These are phyloP conservation scores for Idris sp. DNA, from an alignment of 1,140 invertebrate genomes.

Conservation along the genomic window DNA sequence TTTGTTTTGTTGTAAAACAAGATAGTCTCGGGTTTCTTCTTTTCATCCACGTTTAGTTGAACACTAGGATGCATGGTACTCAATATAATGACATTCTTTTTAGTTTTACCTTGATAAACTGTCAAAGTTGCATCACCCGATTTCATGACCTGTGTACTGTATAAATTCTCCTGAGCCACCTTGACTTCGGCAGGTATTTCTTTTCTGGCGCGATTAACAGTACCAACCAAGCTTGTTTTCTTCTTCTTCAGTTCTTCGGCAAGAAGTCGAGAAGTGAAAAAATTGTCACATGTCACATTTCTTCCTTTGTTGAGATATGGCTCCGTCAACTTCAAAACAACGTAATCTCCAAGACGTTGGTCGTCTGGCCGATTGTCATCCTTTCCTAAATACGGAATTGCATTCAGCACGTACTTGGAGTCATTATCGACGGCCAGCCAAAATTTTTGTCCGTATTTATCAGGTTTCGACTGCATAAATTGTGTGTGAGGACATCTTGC, in stretches of 20 bases:
- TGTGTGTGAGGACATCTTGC: slow-evolving; percentile 69
- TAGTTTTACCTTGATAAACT: slow-evolving; percentile 53
- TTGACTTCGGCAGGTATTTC: slow-evolving; percentile 55
- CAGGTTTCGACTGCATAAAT: slow-evolving; percentile 70
- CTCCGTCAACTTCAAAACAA: slow-evolving; percentile 59
- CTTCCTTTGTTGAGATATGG: slow-evolving; percentile 56
- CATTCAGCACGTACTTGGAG: slow-evolving; percentile 68
- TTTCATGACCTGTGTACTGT: slow-evolving; percentile 32
- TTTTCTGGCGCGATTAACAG: slow-evolving; percentile 47
- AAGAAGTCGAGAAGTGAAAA: slow-evolving; percentile 61
- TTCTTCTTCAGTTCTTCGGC: slow-evolving; percentile 54
- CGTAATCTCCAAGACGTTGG: slow-evolving; percentile 24
- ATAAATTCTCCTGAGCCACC: slow-evolving; percentile 26
- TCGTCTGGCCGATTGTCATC: slow-evolving; percentile 41
- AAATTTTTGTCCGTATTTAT: slow-evolving; percentile 73
- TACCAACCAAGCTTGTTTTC: slow-evolving; percentile 58
- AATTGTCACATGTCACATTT: slow-evolving; percentile 69
- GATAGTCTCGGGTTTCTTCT: slow-evolving; percentile 49
- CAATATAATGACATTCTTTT: slow-evolving; percentile 45
- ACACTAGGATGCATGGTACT: slow-evolving; percentile 45
- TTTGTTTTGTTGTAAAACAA: slow-evolving; percentile 64
- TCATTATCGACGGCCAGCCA: slow-evolving; percentile 68
- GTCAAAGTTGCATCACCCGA: slow-evolving; percentile 37
- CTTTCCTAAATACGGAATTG: slow-evolving; percentile 71
- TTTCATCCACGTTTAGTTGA: slow-evolving; percentile 3